These are phyloP conservation scores for Drosophila monieri DNA, from an alignment of 2,888 invertebrate species.

Conservation along the genomic window DNA sequence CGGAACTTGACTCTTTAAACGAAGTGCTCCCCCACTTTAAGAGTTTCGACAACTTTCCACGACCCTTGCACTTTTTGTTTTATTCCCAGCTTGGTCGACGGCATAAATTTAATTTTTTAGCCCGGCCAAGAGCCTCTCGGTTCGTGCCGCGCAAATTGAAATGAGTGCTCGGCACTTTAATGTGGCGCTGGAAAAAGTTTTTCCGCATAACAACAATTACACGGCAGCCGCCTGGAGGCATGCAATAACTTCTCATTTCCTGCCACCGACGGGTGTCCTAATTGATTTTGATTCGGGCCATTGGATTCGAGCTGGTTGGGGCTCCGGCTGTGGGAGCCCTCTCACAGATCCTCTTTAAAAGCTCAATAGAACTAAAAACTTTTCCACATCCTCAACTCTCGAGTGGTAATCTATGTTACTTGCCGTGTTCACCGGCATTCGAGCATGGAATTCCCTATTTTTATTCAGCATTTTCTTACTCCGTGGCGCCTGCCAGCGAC, in stretches of 20 bases:
- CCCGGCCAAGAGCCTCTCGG: conserved; percentile 13
- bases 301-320: background rate
- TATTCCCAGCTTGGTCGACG: conserved; percentile 47
- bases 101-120: conserved; percentile 54
- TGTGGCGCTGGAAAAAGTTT: conserved; percentile 35
- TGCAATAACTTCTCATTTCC: conserved; percentile 74
- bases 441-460: conserved; percentile 15
- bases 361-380: conserved; percentile 9
- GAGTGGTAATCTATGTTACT: conserved; percentile 34
- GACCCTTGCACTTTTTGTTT: conserved; percentile 41
- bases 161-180: conserved; percentile 57
- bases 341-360: background rate
- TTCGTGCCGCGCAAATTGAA: conserved; percentile 50
- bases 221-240: conserved; percentile 67
- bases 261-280: conserved; percentile 22
- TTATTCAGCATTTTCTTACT: conserved; percentile 1
- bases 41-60: conserved; percentile 43
- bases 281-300: conserved; percentile 36
- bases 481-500: conserved; percentile 5
- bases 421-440: conserved; percentile 46
- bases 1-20: conserved; percentile 22
- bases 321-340: background rate
- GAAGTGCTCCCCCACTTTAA: conserved; percentile 54
- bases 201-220: conserved; percentile 31
- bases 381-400: conserved; percentile 17